Conservation (phyloP, 2,888 invertebrate species). For the Fragum whitleyi region DNA sequence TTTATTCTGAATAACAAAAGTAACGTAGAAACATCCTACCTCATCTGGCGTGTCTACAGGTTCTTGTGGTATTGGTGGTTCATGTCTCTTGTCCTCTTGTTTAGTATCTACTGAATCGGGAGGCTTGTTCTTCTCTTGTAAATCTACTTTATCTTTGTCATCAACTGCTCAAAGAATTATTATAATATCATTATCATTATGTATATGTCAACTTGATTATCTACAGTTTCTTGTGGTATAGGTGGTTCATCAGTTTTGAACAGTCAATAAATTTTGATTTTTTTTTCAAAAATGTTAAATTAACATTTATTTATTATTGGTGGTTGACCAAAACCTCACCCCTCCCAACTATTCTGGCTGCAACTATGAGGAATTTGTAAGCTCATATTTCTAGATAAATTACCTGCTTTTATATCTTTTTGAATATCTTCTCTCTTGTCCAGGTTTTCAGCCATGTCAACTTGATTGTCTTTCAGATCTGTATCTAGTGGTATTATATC, state of each 20-base stretch:
- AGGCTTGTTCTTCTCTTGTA: slow-evolving; percentile 7
- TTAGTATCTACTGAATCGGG: background rate
- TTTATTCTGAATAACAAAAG: no score
- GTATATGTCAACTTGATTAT: no score
- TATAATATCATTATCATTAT: background rate
- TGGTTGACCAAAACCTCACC: no score
- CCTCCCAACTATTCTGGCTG: no score
- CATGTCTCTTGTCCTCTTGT: slow-evolving; percentile 34
- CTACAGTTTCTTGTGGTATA: no score
- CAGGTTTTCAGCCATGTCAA: background rate
- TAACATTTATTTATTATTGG: no score
- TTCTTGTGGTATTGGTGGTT: slow-evolving; percentile 60
- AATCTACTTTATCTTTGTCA: background rate
- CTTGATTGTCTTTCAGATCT: background rate
- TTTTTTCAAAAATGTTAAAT: no score
- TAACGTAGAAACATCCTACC: no score
- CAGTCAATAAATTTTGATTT: no score
- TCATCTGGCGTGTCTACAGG: slow-evolving; percentile 32
- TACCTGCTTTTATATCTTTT: background rate
- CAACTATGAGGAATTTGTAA: no score
- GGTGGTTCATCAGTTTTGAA: no score
- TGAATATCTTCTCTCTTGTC: slow-evolving; percentile 3
- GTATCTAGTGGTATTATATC: background rate
- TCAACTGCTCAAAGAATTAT: background rate
- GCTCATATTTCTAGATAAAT: no score